A percentile compares a stretch with the other conserved stretches of the same genome.
Evolutionary conservation across 37 sponge, comb jelly and placozoan genomes (phyloP).

Genomic region (Halichondria panicea): DNA sequence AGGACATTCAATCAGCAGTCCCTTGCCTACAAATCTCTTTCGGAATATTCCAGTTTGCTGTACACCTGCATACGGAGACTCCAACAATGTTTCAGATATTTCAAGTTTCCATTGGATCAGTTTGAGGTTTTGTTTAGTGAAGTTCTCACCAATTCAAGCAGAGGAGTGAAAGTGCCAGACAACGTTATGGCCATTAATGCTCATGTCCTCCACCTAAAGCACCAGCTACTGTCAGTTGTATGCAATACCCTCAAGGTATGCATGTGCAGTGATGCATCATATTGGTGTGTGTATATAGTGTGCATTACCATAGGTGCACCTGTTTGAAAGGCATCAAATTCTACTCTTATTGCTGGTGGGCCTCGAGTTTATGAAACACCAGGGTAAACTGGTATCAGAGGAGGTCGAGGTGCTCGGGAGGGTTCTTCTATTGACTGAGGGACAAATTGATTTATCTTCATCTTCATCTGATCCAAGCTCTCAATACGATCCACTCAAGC

Average conservation of each 20-base stretch:
- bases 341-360: constrained; percentile 39
- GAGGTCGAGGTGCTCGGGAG: constrained; percentile 15
- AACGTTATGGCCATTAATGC: constrained; percentile 17
- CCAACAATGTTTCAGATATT: constrained; percentile 4
- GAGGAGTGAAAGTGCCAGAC: constrained; percentile 1
- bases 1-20: constrained; percentile 10
- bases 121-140: constrained; percentile 5
- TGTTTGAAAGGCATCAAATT: constrained; percentile 44
- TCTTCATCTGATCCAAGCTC: neutral
- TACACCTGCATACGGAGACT: constrained; percentile 24
- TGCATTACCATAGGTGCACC: neutral
- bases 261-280: no score
- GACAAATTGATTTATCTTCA: constrained; percentile 7
- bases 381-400: constrained; percentile 6
- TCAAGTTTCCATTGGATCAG: constrained; percentile 7
- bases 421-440: constrained; percentile 6
- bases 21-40: constrained; percentile 21
- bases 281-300: neutral
- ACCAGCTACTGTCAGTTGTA: constrained; percentile 22
- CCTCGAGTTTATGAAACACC: neutral
- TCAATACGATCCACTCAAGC: neutral
- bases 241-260: constrained; percentile 10
- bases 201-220: constrained; percentile 19
- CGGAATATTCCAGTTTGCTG: constrained; percentile 20
- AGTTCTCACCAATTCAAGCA: constrained; percentile 1